Conservation (phyloP, 2,888 invertebrate species). For the Zootermopsis nevadensis region DNA sequence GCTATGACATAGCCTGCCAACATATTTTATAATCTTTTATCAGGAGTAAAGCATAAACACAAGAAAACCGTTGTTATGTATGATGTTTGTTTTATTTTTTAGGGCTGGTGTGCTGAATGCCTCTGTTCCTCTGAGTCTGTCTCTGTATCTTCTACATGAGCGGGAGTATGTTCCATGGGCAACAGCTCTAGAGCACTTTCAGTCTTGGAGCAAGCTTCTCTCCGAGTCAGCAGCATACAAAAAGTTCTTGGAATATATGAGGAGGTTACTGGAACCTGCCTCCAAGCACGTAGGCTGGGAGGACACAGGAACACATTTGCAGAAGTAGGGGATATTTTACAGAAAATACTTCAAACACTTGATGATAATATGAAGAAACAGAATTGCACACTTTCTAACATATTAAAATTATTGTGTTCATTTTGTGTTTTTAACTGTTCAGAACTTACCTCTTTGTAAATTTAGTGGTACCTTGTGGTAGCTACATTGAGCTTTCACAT, state of each 20-base stretch:
- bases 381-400: too few relatives aligned
- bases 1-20: too few relatives aligned
- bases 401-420: too few relatives aligned
- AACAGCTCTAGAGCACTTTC: constrained; percentile 79
- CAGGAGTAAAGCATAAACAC: too few relatives aligned
- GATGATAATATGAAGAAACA: too few relatives aligned
- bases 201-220: constrained; percentile 78
- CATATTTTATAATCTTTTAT: too few relatives aligned
- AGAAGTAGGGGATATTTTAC: constrained; percentile 65
- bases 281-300: constrained; percentile 73
- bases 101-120: constrained; percentile 75
- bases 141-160: constrained; percentile 75
- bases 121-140: constrained; percentile 73
- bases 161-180: constrained; percentile 88
- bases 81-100: constrained; percentile 50
- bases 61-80: too few relatives aligned
- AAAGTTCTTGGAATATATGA: constrained; percentile 72
- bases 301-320: constrained; percentile 72
- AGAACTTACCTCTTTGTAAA: too few relatives aligned
- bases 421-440: too few relatives aligned
- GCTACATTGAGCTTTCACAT: too few relatives aligned
- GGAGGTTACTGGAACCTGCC: constrained; percentile 69
- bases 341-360: too few relatives aligned
- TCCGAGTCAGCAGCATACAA: constrained; percentile 78
- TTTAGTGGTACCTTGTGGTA: too few relatives aligned